Evolutionary conservation across 2,888 invertebrate genomes (phyloP), one percentile per base, ranked within the genome.

Genomic region (Phalangium opilio): DNA sequence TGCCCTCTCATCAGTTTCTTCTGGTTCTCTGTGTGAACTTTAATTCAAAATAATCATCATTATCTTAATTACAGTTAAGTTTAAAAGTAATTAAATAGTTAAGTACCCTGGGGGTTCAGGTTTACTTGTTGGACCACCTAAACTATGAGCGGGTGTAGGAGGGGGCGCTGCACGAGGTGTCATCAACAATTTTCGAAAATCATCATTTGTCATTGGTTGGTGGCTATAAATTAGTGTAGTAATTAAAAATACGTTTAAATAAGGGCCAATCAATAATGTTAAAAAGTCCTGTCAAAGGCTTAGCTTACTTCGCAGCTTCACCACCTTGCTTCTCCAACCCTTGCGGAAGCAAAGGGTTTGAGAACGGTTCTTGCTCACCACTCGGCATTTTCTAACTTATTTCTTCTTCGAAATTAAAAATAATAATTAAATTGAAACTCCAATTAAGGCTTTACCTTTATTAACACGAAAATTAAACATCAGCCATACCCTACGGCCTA

Each of bases 171-270:
- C 76, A 51, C 90, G 74, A 0, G 96, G 95, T 1, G 95, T 95
- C 83, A 93, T 93, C 56, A 96, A 69, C 44, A 96, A 70, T 64
- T 90, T 91, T 47, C 95, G 78, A 63, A 96, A 96, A 70, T 96
- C 96, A 64, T 90, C 95, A 72, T 96, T 96, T 8, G 93, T 93
- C 46, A 96, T 73, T 10, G 59, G 59, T 43, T 60, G 58, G 15
- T 45, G 7, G 3, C 41, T 19, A 19, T 41, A 41, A 3, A n/a
- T 15, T 17, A 19, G 15, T 27, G 8, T 27, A 8, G 27, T 27
- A 27, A 7, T 27, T 27, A 27, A 27, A 8, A 39, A 39, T 11
- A 39, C 1, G 15, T 39, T 34, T 34, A 34, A 12, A n/a, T n/a
- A n/a, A n/a, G n/a, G n/a, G n/a, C n/a, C n/a, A n/a, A n/a, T n/a